Conservation (phyloP, 2,113 vertebrate genomes). For the Mesembrinibis cayennensis region DNA sequence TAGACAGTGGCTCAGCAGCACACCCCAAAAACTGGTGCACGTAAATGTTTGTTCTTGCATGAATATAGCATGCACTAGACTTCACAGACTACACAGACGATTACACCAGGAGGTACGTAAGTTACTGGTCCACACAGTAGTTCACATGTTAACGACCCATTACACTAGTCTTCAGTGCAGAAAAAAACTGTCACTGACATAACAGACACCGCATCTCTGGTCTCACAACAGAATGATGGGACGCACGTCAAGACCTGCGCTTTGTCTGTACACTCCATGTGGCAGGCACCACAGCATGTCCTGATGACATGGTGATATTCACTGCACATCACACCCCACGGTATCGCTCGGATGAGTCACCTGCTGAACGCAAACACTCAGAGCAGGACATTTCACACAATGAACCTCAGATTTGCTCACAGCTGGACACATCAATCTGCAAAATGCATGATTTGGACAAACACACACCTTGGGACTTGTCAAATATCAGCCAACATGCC, state of each 20-base stretch:
- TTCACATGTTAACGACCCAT: background rate
- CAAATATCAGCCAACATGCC: background rate
- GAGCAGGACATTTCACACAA: background rate
- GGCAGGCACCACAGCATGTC: background rate
- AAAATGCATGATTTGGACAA: background rate
- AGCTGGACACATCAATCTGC: background rate
- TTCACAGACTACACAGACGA: background rate
- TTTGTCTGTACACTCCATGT: background rate
- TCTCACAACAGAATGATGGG: accelerated
- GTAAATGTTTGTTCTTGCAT: background rate
- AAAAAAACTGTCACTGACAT: background rate
- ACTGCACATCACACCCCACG: background rate
- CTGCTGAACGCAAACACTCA: background rate
- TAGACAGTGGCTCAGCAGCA: background rate
- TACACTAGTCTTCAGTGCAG: background rate
- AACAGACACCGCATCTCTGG: accelerated
- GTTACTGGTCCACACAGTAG: background rate
- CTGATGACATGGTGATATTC: background rate
- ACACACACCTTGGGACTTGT: background rate
- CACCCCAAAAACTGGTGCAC: background rate
- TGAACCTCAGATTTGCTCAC: background rate
- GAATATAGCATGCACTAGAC: background rate
- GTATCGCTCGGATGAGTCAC: accelerated
- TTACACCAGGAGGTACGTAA: background rate
- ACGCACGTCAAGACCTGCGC: accelerated